Conservation (phyloP, 2,113 vertebrate genomes). For the Mirza zaza region DNA sequence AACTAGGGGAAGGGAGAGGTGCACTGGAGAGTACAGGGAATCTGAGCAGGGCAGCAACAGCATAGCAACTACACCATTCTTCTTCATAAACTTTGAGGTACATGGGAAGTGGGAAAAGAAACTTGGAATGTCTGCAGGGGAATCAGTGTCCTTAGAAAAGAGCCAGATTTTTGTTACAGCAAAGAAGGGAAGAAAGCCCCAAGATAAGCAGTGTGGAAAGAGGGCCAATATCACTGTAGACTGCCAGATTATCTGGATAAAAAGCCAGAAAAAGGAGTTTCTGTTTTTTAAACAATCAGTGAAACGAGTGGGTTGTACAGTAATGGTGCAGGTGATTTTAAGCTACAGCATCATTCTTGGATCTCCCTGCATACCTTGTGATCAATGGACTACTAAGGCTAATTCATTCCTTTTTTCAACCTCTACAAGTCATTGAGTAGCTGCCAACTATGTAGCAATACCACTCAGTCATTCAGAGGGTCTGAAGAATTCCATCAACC, state of each 20-base stretch:
- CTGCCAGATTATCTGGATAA: not conserved
- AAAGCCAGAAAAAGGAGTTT: not conserved
- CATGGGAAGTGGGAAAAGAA: not conserved
- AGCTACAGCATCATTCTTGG: not conserved
- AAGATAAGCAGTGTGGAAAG: not conserved
- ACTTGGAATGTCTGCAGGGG: not conserved
- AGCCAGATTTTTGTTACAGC: not conserved
- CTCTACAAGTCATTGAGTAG: not conserved
- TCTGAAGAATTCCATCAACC: not conserved
- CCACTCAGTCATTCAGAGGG: not conserved
- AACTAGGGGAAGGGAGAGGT: not conserved
- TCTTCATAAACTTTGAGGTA: not conserved
- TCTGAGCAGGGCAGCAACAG: not conserved
- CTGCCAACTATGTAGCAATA: not conserved
- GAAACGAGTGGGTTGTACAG: not conserved
- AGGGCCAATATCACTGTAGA: not conserved
- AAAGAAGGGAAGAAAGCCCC: slow-evolving; percentile 28
- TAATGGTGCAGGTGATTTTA: not conserved
- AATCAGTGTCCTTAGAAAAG: not conserved
- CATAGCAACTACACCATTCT: not conserved
- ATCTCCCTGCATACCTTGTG: not conserved
- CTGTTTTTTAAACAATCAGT: slow-evolving; percentile 7
- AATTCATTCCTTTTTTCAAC: not conserved
- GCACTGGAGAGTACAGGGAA: not conserved
- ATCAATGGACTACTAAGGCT: not conserved